Conservation (phyloP, 2,113 vertebrate genomes). For the Stegastes partitus region DNA sequence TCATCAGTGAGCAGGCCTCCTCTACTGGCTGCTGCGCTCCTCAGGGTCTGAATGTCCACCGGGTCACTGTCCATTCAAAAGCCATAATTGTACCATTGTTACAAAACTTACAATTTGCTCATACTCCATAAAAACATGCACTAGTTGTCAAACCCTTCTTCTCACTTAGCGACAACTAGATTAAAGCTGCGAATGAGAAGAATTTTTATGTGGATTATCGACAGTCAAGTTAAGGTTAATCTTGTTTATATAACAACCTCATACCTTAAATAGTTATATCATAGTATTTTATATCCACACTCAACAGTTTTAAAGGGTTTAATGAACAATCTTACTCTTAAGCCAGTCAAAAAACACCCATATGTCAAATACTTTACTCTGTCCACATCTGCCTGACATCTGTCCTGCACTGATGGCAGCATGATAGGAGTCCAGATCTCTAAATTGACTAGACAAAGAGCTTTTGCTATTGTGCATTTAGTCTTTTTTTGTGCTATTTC, state of each 20-base stretch:
- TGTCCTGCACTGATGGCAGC: background rate
- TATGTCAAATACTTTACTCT: no score
- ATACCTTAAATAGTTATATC: background rate
- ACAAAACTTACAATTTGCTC: no score
- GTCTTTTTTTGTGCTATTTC: background rate
- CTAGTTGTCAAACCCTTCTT: background rate
- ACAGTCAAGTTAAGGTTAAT: no score
- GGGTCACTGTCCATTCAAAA: conserved; percentile 82
- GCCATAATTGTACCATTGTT: background rate
- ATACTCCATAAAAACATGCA: no score
- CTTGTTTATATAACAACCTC: background rate
- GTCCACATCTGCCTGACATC: background rate
- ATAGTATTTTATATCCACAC: no score
- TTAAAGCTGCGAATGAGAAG: no score
- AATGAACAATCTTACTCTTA: no score
- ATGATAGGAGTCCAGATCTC: background rate
- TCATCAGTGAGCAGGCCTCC: conserved; percentile 87
- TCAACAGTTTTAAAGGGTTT: no score
- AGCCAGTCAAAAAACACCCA: no score
- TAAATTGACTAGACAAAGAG: background rate
- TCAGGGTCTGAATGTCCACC: conserved; percentile 86
- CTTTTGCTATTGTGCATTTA: conserved; percentile 1
- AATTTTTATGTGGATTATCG: no score
- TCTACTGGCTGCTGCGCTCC: conserved; percentile 79
- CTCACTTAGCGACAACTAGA: background rate